Evolutionary conservation across 23 tunicate genomes (phyloP).

Genomic region (Diplosoma virens): DNA sequence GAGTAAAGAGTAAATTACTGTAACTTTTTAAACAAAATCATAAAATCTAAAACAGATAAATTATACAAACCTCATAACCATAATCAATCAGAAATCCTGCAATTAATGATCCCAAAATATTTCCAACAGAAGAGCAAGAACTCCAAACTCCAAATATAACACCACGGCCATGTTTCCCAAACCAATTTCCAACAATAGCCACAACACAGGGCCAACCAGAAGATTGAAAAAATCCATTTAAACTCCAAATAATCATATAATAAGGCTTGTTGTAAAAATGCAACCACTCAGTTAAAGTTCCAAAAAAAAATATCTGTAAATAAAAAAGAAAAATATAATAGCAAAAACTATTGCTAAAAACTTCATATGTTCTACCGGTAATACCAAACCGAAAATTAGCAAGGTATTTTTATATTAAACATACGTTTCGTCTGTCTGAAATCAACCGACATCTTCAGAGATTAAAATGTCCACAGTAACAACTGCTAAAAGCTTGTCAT

Average conservation of each 20-base stretch:
- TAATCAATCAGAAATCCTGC: constrained; percentile 25
- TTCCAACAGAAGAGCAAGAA: constrained; percentile 65
- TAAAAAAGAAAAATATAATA: background rate
- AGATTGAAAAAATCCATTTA: constrained; percentile 65
- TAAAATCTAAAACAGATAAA: no score
- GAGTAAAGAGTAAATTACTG: no score
- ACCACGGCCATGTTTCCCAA: constrained; percentile 56
- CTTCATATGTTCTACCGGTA: no score
- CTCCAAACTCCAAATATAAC: constrained; percentile 81
- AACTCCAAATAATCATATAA: constrained; percentile 52
- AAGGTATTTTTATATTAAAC: no score
- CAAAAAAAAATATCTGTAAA: constrained; percentile 51
- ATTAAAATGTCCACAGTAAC: no score
- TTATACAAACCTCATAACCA: constrained; percentile 72
- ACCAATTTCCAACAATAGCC: constrained; percentile 79
- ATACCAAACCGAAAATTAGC: no score
- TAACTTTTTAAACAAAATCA: no score
- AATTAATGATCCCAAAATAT: constrained; percentile 55
- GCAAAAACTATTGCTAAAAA: no score
- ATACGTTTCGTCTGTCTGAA: no score
- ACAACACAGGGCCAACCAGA: constrained; percentile 78
- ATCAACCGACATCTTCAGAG: background rate
- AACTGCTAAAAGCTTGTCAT: no score
- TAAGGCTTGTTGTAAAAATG: constrained; percentile 57
- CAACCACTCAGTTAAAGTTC: constrained; percentile 53